phyloP scores from a whole-genome alignment of 2,113 vertebrate species.

The Dinomys branickii region DNA sequence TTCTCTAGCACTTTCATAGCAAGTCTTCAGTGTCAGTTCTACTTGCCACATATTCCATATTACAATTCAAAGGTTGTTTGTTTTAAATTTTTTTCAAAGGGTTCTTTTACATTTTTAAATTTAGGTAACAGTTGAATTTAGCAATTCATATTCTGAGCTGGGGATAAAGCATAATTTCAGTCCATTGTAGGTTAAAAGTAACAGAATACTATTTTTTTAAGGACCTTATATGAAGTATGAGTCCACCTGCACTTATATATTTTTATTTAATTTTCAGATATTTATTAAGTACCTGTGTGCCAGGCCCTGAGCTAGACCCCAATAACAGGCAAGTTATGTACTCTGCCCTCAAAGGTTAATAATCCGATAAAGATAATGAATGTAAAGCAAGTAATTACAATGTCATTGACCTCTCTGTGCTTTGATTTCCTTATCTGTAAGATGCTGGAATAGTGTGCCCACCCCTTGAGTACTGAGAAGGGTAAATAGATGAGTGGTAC shows the following conservation, averaged over 20 bases:
- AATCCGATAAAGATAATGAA: background rate
- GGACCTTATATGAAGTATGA: background rate
- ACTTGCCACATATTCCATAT: background rate
- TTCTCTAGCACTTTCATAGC: background rate
- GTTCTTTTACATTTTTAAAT: background rate
- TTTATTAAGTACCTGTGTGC: background rate
- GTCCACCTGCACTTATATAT: background rate
- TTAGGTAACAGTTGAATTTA: background rate
- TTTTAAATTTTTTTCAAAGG: background rate
- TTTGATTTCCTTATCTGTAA: constrained; percentile 26
- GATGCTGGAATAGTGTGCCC: background rate
- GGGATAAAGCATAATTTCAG: constrained; percentile 46
- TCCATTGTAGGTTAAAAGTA: background rate
- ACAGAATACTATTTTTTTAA: background rate
- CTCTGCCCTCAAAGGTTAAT: background rate
- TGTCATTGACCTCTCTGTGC: constrained; percentile 1
- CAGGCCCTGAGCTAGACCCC: background rate
- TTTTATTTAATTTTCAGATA: constrained; percentile 35
- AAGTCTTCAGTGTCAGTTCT: background rate
- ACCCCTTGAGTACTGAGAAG: background rate
- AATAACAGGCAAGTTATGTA: background rate
- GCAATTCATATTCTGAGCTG: constrained; percentile 46
- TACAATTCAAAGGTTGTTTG: background rate
- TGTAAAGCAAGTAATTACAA: background rate
- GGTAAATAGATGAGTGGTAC: background rate